A percentile compares a stretch with the other conserved stretches of the same genome.
Evolutionary conservation across 1,140 invertebrate species (phyloP).

Genomic region (Drosophila guanche): DNA sequence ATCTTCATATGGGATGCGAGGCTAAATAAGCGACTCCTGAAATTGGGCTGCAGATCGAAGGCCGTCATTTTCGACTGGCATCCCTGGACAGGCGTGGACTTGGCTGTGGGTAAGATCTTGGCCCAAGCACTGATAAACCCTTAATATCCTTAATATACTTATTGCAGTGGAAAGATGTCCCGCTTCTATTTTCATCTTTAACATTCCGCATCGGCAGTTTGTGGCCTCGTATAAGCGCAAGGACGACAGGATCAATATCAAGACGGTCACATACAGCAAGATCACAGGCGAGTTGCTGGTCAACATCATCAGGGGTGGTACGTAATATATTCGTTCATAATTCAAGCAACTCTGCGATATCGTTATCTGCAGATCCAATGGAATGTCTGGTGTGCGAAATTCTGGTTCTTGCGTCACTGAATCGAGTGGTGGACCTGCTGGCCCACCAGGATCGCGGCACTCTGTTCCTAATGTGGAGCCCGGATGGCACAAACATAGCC

Average conservation of each 20-base stretch:
- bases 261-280: conserved; percentile 69
- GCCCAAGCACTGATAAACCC: background rate
- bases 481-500: conserved; percentile 74
- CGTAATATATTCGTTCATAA: background rate
- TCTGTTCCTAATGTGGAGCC: conserved; percentile 76
- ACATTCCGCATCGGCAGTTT: conserved; percentile 64
- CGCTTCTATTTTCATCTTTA: conserved; percentile 65
- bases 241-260: conserved; percentile 59
- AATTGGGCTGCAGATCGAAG: conserved; percentile 15
- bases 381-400: conserved; percentile 54
- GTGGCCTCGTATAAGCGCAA: conserved; percentile 69
- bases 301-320: conserved; percentile 61
- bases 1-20: conserved; percentile 62
- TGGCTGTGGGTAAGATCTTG: conserved; percentile 65
- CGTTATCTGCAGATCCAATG: conserved; percentile 33
- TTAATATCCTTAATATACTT: background rate
- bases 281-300: conserved; percentile 78
- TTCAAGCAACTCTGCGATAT: background rate
- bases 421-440: conserved; percentile 73
- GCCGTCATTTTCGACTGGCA: conserved; percentile 74
- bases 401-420: conserved; percentile 69
- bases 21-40: conserved; percentile 28
- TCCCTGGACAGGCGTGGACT: conserved; percentile 72
- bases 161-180: conserved; percentile 57
- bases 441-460: conserved; percentile 53